Base-by-base conservation (phyloP, 1,140 invertebrate species). In the Lepidostoma basale region DNA sequence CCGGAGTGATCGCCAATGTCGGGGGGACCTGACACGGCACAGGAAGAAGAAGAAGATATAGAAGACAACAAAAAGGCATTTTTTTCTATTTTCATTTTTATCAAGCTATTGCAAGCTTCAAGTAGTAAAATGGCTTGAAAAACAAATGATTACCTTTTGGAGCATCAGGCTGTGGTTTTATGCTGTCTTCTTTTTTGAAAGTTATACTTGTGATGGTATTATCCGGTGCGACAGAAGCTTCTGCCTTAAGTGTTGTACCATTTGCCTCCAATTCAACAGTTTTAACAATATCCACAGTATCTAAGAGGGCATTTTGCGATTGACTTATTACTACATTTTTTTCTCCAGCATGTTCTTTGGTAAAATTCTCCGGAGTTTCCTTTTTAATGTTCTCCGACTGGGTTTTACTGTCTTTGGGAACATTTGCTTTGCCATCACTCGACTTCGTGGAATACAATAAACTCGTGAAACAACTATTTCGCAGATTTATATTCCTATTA, bases 131-230 rank as follows among this genome's bases (percentile, higher is more conserved):
- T 6, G 12, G 30, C 14, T 3, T 22, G 39, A 30, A 49, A 49
- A 28, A 47, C 36, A 20, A 18, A 2, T 39, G 40, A 10, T 47
- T 25, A 70, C 69, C 65, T 64, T 71, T 67, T 14, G 65, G 60
- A 30, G 40, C 4, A n/a, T 67, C 64, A n/a, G 6, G 26, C 3
- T 59, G 25, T n/a, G 26, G n/a, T 39, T 62, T 54, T 3, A 30
- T 2, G 25, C 14, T 22, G n/a, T 26, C 40, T 39, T 59, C 60
- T 59, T 71, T 71, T 30, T 63, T 71, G 28, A 71, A 47, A 8
- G 65, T 64, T n/a, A 71, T 64, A 33, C 54, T 63, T 1, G 64
- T 68, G 4, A 71, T 71, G 3, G 60, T 60, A 0, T 59, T 64
- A 64, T 71, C 60, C 16, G 40, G 14, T 36, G 25, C 65, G 3